Percentiles rank a stretch among this genome's conserved stretches.
Evolutionary conservation across 2,113 vertebrate genomes (phyloP).

Genomic region (Zingel zingel): DNA sequence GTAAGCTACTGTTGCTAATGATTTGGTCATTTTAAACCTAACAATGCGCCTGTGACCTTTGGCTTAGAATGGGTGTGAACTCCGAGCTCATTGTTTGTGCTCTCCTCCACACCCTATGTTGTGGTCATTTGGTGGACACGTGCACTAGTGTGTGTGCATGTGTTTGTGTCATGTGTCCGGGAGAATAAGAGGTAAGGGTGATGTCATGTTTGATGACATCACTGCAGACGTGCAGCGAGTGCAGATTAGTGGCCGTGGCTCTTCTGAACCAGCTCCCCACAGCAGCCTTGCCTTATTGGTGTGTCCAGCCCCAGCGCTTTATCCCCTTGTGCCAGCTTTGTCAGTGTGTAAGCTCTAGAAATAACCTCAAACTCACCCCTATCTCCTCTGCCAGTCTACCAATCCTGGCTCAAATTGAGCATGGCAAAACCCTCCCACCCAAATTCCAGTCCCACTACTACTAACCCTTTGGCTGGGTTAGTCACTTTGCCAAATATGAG

Average conservation of each 20-base stretch:
- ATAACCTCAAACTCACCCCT: conserved; percentile 54
- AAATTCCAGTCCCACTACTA: conserved; percentile 57
- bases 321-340: conserved; percentile 44
- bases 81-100: not conserved
- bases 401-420: conserved; percentile 66
- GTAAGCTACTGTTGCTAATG: not conserved
- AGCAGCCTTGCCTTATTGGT: conserved; percentile 62
- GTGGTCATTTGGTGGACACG: conserved; percentile 26
- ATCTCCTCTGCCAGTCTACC: conserved; percentile 59
- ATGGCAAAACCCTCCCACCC: conserved; percentile 46
- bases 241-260: conserved; percentile 57
- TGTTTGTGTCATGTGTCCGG: conserved; percentile 38
- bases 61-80: conserved; percentile 29
- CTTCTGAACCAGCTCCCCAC: conserved; percentile 41
- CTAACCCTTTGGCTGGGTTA: conserved; percentile 55
- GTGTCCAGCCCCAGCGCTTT: conserved; percentile 32
- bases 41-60: conserved; percentile 33
- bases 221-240: conserved; percentile 68
- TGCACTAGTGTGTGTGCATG: conserved; percentile 18
- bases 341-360: conserved; percentile 55
- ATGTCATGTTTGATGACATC: conserved; percentile 80
- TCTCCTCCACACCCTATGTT: conserved; percentile 38
- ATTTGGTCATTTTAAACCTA: conserved; percentile 16
- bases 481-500: conserved; percentile 60
- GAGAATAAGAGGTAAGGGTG: conserved; percentile 51